phyloP scores from a whole-genome alignment of 2,797 vertebrate genomes.

The Bradypodion ventrale region DNA sequence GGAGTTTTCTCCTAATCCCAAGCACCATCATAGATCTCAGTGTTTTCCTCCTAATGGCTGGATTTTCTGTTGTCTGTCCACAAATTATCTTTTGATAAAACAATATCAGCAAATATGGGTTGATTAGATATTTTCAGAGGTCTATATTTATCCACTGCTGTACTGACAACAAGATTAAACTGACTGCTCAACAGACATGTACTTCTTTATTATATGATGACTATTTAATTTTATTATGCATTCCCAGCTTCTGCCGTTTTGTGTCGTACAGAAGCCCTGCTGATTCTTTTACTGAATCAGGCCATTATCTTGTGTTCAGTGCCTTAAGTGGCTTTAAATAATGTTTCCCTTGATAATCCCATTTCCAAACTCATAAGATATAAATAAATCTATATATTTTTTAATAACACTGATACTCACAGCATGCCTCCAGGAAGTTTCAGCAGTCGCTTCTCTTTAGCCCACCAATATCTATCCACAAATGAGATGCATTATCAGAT shows the following conservation, averaged over 20 bases:
- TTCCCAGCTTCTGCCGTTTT: conserved; percentile 45
- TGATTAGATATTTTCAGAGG: conserved; percentile 65
- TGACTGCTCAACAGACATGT: conserved; percentile 60
- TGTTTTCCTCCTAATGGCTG: conserved; percentile 28
- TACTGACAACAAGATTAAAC: conserved; percentile 63
- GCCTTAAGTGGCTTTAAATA: conserved; percentile 60
- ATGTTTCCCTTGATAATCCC: conserved; percentile 43
- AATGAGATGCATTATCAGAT: conserved; percentile 11
- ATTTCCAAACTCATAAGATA: conserved; percentile 54
- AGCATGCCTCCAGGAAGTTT: conserved; percentile 20
- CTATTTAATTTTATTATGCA: conserved; percentile 56
- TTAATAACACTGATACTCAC: conserved; percentile 38
- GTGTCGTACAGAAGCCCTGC: conserved; percentile 35
- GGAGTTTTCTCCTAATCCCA: background rate
- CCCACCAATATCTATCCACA: conserved; percentile 30
- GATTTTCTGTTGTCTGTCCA: conserved; percentile 49
- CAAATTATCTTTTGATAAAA: conserved; percentile 72
- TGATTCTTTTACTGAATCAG: conserved; percentile 44
- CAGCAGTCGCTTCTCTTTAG: conserved; percentile 19
- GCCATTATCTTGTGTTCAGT: conserved; percentile 54
- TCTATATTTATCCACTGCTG: conserved; percentile 64
- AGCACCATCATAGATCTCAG: background rate
- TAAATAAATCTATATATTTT: conserved; percentile 46
- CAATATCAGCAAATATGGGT: conserved; percentile 49
- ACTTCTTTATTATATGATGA: conserved; percentile 56